Evolutionary conservation across 2,797 vertebrate species (phyloP).

Genomic region (Aphelocoma californica): DNA sequence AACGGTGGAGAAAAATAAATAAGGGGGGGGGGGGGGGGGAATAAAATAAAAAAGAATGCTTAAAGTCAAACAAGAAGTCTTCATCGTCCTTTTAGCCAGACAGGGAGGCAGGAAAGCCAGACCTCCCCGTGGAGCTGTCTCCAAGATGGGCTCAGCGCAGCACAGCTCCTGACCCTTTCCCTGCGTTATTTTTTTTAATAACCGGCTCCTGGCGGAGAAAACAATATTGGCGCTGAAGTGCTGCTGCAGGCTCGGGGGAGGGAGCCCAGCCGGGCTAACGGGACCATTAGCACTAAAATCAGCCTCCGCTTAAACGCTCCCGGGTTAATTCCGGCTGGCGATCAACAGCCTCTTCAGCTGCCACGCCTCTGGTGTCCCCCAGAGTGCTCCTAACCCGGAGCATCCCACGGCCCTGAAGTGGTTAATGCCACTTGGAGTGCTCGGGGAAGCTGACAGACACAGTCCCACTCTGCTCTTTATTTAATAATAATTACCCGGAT

Average conservation of each 20-base stretch:
- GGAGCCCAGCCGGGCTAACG: neutral
- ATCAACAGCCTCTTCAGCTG: neutral
- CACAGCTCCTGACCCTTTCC: neutral
- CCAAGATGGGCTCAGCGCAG: neutral
- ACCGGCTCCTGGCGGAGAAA: neutral
- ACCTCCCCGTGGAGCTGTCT: neutral
- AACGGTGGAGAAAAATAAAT: too few relatives aligned
- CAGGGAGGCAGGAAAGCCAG: neutral
- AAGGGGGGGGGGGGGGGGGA: rapidly evolving
- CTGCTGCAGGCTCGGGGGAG: neutral
- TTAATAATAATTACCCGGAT: slow-evolving; percentile 41
- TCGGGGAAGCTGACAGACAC: neutral
- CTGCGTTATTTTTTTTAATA: neutral
- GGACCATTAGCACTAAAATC: neutral
- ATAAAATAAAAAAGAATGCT: neutral
- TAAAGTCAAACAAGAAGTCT: neutral
- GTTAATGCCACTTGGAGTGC: neutral
- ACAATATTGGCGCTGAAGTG: neutral
- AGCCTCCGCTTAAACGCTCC: neutral
- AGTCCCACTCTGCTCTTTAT: slow-evolving; percentile 29
- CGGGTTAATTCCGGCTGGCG: neutral
- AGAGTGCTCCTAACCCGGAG: neutral
- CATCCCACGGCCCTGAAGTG: neutral
- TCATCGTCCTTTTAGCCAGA: neutral
- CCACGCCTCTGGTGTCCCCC: neutral